Base-by-base conservation (phyloP, 1,140 invertebrate species). In the Vanessa atalanta region DNA sequence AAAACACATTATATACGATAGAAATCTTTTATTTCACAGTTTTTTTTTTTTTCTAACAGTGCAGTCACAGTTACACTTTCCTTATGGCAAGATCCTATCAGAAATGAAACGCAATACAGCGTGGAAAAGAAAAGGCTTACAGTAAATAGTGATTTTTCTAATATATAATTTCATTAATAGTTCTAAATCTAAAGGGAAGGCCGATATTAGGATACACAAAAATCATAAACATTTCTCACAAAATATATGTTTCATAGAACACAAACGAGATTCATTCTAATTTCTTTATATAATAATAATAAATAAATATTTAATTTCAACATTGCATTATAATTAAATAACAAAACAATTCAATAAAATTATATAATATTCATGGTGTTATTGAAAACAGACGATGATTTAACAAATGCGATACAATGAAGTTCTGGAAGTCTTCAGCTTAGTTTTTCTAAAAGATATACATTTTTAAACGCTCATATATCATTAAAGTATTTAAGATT, bases 21-120 rank as follows among this genome's bases (percentile, higher is more conserved):
- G 88, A 89, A 91, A 89, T 86, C 82, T 83, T 90, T 90, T 90
- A 90, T 90, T 90, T 79, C 75, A 85, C 82, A 88, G 20, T n/a
- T n/a, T n/a, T 55, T 57, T 82, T 85, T 85, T 87, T 88, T 83
- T 81, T 87, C 90, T 90, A 92, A 89, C 79, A 92, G 90, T 92
- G 90, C 90, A 88, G 88, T 87, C 85, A 89, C 88, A 90, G 85
- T 89, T 87, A 82, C 82, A 84, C 76, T 83, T 89, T 85, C 75
- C 85, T 83, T 83, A 83, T 70, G 75, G 80, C 82, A 85, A 87
- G 85, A 86, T 81, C 67, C 75, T 72, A 75, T 77, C 6, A 76
- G 77, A 83, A 70, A 80, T 80, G 75, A 83, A 81, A 75, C 79
- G 76, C 69, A 95, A 95, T 85, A 95, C 94, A 37, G 96, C 96